These are phyloP conservation scores for Coracopsis vasa DNA, from an alignment of 2,113 vertebrate genomes.

Conservation along the genomic window DNA sequence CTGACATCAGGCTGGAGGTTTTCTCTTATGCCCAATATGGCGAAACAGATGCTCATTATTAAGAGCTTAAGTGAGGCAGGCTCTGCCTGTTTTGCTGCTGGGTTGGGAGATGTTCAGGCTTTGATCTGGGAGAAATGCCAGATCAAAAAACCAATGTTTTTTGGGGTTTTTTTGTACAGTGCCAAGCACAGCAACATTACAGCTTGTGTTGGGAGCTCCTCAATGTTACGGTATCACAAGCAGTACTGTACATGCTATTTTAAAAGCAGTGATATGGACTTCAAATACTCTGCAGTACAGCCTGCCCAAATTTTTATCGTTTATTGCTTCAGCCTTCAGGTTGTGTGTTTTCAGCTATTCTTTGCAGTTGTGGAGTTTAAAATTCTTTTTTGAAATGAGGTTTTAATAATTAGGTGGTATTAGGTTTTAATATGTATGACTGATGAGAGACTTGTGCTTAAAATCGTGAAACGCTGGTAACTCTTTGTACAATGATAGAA, in stretches of 20 bases:
- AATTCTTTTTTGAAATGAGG: neutral
- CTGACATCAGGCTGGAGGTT: neutral
- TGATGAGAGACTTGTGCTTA: neutral
- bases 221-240: fast-evolving
- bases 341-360: neutral
- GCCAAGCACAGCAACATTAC: neutral
- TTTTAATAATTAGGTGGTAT: neutral
- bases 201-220: neutral
- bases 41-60: neutral
- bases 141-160: neutral
- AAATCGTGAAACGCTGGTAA: neutral
- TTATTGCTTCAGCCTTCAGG: neutral
- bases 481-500: neutral
- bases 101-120: neutral
- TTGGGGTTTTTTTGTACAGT: neutral
- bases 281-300: neutral
- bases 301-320: fast-evolving
- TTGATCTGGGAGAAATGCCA: neutral
- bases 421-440: neutral
- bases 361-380: neutral
- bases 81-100: neutral
- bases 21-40: neutral
- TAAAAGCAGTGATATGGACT: neutral
- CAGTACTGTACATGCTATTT: neutral
- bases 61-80: neutral